These are phyloP conservation scores for Pseudolaguvia tuberculata DNA, from an alignment of 2,113 vertebrate genomes.

Conservation along the genomic window DNA sequence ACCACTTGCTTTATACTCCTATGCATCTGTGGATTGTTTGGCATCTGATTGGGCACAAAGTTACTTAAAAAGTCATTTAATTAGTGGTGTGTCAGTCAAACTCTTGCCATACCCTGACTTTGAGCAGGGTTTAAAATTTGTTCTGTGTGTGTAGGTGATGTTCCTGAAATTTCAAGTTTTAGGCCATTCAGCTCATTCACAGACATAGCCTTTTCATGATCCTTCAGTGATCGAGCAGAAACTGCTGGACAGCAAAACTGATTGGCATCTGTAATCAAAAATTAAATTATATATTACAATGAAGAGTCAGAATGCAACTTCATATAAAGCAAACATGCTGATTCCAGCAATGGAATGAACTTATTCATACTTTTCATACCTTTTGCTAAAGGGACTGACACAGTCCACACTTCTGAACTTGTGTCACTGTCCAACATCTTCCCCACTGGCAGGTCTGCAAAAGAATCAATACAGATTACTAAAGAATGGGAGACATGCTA, in stretches of 20 bases:
- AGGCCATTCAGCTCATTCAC: constrained; percentile 11
- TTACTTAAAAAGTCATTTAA: constrained; percentile 2
- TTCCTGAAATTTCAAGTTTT: constrained; percentile 25
- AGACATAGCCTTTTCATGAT: constrained; percentile 44
- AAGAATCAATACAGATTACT: constrained; percentile 1
- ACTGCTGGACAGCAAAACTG: constrained; percentile 47
- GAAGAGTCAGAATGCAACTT: background rate
- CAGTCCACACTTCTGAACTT: constrained; percentile 61
- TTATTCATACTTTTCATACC: constrained; percentile 44
- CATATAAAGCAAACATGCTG: background rate
- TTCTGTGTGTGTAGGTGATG: constrained; percentile 43
- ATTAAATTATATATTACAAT: background rate
- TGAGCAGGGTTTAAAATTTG: constrained; percentile 48
- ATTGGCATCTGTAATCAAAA: background rate
- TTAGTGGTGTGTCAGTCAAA: background rate
- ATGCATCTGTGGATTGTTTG: constrained; percentile 50
- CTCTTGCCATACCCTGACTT: constrained; percentile 53
- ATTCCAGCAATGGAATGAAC: background rate
- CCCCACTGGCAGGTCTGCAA: constrained; percentile 56
- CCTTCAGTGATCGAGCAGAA: constrained; percentile 61
- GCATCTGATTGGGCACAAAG: constrained; percentile 47
- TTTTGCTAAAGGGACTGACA: constrained; percentile 61
- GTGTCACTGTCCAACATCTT: constrained; percentile 50
- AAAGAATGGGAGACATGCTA: background rate
- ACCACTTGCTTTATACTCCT: no score